Evolutionary conservation across 2,888 invertebrate species (phyloP).

Genomic region (Parnassius mnemosyne): DNA sequence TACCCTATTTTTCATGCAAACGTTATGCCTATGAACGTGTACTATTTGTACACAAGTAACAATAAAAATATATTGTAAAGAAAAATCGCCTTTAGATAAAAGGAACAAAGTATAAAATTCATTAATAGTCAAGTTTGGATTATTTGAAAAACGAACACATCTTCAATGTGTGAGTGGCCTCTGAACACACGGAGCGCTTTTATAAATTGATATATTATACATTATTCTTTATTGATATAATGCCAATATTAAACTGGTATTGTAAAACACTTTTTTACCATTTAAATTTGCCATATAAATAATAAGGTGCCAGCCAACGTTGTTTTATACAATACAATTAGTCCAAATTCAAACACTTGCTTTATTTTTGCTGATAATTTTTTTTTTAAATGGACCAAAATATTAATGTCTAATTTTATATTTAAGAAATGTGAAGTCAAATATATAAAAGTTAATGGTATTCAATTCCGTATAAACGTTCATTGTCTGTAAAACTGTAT

Average conservation of each 20-base stretch:
- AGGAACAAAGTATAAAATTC: conserved; percentile 30
- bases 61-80: conserved; percentile 35
- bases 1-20: conserved; percentile 37
- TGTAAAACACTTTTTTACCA: too few relatives aligned
- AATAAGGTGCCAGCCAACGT: too few relatives aligned
- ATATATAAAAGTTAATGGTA: too few relatives aligned
- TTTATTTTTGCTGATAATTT: too few relatives aligned
- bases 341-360: too few relatives aligned
- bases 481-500: neutral
- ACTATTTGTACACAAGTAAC: conserved; percentile 42
- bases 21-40: conserved; percentile 28
- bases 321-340: too few relatives aligned
- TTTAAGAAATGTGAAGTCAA: too few relatives aligned
- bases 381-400: too few relatives aligned
- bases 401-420: too few relatives aligned
- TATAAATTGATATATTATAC: conserved; percentile 11
- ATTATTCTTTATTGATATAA: neutral
- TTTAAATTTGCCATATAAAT: too few relatives aligned
- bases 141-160: conserved; percentile 51
- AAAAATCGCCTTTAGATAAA: conserved; percentile 28
- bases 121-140: conserved; percentile 34
- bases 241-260: too few relatives aligned
- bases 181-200: conserved; percentile 43
- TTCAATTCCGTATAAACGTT: neutral
- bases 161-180: conserved; percentile 45